These are phyloP conservation scores for Aleiodes sp. DNA, from an alignment of 1,140 invertebrate species.

Conservation along the genomic window DNA sequence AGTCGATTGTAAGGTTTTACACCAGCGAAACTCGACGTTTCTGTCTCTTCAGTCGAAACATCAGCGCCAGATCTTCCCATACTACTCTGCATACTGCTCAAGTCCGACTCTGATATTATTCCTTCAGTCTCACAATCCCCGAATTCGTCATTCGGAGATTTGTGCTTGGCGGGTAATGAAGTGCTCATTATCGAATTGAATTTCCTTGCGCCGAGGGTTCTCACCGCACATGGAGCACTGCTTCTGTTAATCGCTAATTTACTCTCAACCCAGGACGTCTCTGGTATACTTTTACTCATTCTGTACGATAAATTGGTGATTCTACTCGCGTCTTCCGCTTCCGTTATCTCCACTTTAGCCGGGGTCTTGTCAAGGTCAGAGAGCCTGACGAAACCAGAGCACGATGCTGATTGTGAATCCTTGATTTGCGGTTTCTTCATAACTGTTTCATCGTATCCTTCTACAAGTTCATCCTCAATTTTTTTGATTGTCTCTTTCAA, in stretches of 20 bases:
- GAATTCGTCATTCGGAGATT: constrained; percentile 50
- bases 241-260: constrained; percentile 70
- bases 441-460: constrained; percentile 42
- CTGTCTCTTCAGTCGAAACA: constrained; percentile 66
- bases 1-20: constrained; percentile 72
- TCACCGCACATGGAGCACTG: constrained; percentile 53
- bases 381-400: constrained; percentile 65
- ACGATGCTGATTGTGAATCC: background rate
- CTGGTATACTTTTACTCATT: constrained; percentile 69
- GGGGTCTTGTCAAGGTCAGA: constrained; percentile 70
- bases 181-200: constrained; percentile 56
- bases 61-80: constrained; percentile 67
- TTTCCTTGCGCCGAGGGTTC: constrained; percentile 49
- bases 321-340: constrained; percentile 42
- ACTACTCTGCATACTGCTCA: constrained; percentile 69
- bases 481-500: constrained; percentile 60
- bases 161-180: constrained; percentile 58
- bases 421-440: constrained; percentile 21
- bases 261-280: constrained; percentile 73
- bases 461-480: constrained; percentile 56
- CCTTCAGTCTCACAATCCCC: constrained; percentile 55
- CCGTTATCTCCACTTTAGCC: constrained; percentile 35
- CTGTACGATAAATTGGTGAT: constrained; percentile 46
- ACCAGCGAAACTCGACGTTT: constrained; percentile 61
- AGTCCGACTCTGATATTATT: constrained; percentile 63